Percentiles rank a stretch among this genome's conserved stretches.
Conservation (phyloP, 2,888 invertebrate genomes). For the Caprella mutica region DNA sequence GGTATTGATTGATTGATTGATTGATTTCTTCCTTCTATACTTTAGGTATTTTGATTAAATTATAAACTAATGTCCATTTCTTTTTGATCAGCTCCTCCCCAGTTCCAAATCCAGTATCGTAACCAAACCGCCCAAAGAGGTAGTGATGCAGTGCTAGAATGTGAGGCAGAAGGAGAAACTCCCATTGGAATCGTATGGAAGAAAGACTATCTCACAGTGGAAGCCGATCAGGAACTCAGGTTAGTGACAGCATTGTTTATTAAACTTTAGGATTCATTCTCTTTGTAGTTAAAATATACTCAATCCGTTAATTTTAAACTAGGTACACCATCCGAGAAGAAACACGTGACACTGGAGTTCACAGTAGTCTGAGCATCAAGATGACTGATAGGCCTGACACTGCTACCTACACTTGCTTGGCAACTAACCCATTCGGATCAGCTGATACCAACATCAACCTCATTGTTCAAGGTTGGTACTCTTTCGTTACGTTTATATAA, state of each 20-base stretch:
- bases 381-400: constrained; percentile 78
- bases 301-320: neutral
- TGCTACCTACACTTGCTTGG: constrained; percentile 80
- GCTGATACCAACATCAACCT: constrained; percentile 91
- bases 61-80: neutral
- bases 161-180: constrained; percentile 87
- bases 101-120: constrained; percentile 80
- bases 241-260: neutral
- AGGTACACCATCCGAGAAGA: constrained; percentile 55
- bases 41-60: neutral
- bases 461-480: constrained; percentile 69
- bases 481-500: too few species aligned
- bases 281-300: neutral
- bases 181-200: constrained; percentile 91
- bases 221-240: constrained; percentile 62
- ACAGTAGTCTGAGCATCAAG: constrained; percentile 78
- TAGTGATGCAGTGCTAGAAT: constrained; percentile 79
- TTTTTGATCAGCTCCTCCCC: constrained; percentile 61
- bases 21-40: neutral
- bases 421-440: constrained; percentile 84
- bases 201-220: constrained; percentile 82
- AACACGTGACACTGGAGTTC: constrained; percentile 71
- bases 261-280: neutral
- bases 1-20: constrained; percentile 47
- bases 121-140: constrained; percentile 83